Conservation (phyloP, 2,113 vertebrate species). For the Sylvietta virens region DNA sequence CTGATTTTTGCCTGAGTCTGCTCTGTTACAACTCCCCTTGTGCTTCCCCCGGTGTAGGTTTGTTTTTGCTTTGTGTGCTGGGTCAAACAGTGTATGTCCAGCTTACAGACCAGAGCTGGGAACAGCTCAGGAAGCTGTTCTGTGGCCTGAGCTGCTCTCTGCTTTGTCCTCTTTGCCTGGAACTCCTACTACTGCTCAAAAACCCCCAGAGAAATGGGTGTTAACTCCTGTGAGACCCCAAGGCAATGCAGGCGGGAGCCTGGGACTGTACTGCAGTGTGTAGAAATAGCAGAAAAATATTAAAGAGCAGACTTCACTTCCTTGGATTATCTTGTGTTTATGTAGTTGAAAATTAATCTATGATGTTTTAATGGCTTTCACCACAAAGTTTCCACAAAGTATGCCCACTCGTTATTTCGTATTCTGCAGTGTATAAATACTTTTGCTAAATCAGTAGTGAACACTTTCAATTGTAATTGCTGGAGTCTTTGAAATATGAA, state of each 20-base stretch:
- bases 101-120: background rate
- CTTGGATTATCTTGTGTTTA: background rate
- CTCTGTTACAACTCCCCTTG: background rate
- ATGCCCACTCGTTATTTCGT: background rate
- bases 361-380: background rate
- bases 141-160: too few relatives aligned
- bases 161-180: background rate
- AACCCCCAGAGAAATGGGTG: background rate
- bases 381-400: background rate
- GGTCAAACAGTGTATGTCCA: accelerated
- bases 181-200: background rate
- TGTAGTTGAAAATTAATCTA: background rate
- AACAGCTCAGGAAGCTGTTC: background rate
- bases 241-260: background rate
- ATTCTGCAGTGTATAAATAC: background rate
- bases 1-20: background rate
- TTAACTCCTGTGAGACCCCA: background rate
- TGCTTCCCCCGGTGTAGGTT: background rate
- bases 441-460: background rate
- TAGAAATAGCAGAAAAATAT: background rate
- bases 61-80: background rate
- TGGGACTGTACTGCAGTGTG: background rate
- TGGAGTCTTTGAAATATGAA: background rate
- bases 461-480: background rate
- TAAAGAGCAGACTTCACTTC: background rate